Evolutionary conservation across 1,140 invertebrate species (phyloP).

Genomic region (Brachionus rotundiformis): DNA sequence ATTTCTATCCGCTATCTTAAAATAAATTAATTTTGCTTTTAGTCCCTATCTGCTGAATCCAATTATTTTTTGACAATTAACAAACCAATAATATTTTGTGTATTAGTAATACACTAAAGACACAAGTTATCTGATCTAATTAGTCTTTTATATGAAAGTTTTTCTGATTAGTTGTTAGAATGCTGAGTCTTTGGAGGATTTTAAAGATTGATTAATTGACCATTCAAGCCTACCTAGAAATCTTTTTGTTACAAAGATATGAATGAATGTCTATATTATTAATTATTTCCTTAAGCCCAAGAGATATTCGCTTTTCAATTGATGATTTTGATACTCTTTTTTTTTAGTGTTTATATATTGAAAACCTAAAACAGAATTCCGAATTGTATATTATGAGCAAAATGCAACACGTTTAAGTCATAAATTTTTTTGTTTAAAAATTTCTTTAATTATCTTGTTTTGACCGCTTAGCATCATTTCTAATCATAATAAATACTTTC

Average conservation of each 20-base stretch:
- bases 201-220: conserved; percentile 10
- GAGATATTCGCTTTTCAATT: conserved; percentile 8
- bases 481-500: background rate
- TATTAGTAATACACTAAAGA: no score
- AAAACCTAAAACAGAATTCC: background rate
- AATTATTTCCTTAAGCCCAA: conserved; percentile 8
- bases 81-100: background rate
- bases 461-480: conserved; percentile 10
- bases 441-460: conserved; percentile 31
- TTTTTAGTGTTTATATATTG: background rate
- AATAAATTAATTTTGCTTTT: background rate
- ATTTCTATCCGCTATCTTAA: background rate
- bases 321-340: background rate
- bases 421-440: conserved; percentile 12
- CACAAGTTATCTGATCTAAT: background rate
- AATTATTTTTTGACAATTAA: background rate
- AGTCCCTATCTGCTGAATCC: background rate
- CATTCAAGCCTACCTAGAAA: background rate
- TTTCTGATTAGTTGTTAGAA: background rate
- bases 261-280: conserved; percentile 3
- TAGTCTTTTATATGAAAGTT: background rate
- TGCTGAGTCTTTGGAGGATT: background rate
- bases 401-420: conserved; percentile 13
- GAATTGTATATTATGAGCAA: conserved; percentile 8
- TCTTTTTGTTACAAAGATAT: background rate